Conservation (phyloP, 2,888 invertebrate species). For the Galerucella nymphaeae region DNA sequence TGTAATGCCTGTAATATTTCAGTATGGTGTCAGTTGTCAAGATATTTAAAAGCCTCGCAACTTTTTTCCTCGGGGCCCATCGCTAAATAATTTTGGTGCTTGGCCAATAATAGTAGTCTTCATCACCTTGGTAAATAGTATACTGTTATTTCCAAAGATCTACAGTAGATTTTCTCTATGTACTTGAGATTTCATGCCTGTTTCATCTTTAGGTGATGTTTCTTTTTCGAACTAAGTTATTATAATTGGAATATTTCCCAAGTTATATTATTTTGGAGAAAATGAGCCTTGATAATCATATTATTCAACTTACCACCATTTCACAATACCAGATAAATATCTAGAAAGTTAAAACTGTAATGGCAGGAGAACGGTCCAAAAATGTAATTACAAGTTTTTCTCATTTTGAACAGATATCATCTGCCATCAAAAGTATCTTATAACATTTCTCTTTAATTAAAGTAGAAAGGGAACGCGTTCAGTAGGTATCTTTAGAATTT, state of each 20-base stretch:
- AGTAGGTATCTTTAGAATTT: neutral
- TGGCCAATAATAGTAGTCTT: too few species aligned
- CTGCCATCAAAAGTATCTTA: slow-evolving; percentile 2
- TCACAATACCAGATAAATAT: neutral
- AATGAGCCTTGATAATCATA: neutral
- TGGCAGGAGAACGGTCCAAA: neutral
- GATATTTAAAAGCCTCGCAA: too few species aligned
- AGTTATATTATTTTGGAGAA: neutral
- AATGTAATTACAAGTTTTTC: slow-evolving; percentile 9
- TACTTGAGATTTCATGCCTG: too few species aligned
- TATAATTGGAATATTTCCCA: neutral
- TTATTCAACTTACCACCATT: neutral
- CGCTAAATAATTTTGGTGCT: too few species aligned
- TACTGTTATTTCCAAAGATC: too few species aligned
- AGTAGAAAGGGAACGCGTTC: neutral
- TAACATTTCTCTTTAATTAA: slow-evolving; percentile 7
- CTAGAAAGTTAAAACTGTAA: neutral
- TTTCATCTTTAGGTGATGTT: too few species aligned
- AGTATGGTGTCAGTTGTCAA: too few species aligned
- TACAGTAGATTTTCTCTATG: too few species aligned
- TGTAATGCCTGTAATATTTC: too few species aligned
- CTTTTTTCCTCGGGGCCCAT: too few species aligned
- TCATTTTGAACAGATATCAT: slow-evolving; percentile 7
- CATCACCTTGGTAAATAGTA: too few species aligned
- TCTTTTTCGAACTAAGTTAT: too few species aligned